Base-by-base conservation (phyloP, 2,113 vertebrate genomes). In the Ptilonorhynchus violaceus region DNA sequence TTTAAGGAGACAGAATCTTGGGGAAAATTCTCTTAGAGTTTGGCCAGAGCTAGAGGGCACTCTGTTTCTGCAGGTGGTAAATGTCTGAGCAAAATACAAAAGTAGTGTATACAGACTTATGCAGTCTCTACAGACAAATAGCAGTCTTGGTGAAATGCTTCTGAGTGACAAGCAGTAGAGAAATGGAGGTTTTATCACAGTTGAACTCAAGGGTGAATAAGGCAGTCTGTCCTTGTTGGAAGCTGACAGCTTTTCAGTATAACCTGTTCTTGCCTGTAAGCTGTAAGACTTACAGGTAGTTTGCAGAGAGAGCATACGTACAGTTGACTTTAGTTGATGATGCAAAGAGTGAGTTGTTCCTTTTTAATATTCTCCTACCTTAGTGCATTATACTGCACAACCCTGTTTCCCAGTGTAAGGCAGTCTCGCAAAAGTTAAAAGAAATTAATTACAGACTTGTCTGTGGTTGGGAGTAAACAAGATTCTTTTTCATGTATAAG, bases 371-470 rank as follows among this genome's bases (percentile, higher is more conserved):
- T 90, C 75, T 91, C 46, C 33, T 80, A 56, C 21, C 27, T 27
- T 52, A 31, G 53, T 89, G 93, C 72, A 30, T 84, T 91, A 12
- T 52, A 41, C 35, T 63, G 55, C 42, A 37, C 68, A 80, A 6
- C 46, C 42, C 66, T 58, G 46, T 91, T 95, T 82, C 42, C 27
- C 1, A 1, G 39, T 63, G 78, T 68, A 76, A 83, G 62, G 19
- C 46, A 77, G 75, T 64, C 63, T 92, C 39, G 33, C 0, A 0
- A 22, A 94, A 96, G 77, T 75, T 72, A 82, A 75, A 86, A 89
- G 49, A 90, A 88, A 95, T 94, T 89, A 86, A 91, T 96, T 91
- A 49, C 5, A 14, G 46, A 17, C 85, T 97, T 79, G 47, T 58
- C 47, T 72, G 62, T 85, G 85, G 8, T 39, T 79, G 72, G 72